These are phyloP conservation scores for Gallinago media DNA, from an alignment of 2,113 vertebrate species.

Conservation along the genomic window DNA sequence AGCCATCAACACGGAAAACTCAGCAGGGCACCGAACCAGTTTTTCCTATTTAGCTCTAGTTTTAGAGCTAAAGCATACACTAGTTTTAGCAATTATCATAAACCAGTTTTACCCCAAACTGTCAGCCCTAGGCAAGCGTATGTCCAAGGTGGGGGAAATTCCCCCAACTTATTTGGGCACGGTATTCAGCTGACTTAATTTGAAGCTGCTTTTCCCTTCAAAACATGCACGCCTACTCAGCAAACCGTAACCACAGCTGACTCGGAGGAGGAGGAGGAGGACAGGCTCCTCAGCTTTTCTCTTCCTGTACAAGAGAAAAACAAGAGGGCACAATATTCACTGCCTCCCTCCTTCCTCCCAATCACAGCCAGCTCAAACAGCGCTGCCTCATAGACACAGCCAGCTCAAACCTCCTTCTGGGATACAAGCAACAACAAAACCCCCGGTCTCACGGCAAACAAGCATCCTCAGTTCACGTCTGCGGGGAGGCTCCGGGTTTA, in stretches of 20 bases:
- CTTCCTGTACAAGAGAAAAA: conserved; percentile 56
- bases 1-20: neutral
- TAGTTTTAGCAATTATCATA: neutral
- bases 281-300: conserved; percentile 47
- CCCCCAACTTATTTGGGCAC: conserved; percentile 3
- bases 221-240: conserved; percentile 55
- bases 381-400: neutral
- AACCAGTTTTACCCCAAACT: conserved; percentile 1
- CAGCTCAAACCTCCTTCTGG: neutral
- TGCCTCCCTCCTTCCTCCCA: conserved; percentile 42
- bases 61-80: neutral
- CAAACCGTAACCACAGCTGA: conserved; percentile 53
- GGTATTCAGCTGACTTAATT: conserved; percentile 23
- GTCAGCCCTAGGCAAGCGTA: neutral
- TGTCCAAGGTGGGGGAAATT: neutral
- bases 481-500: neutral
- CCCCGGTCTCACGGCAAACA: conserved; percentile 17
- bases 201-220: conserved; percentile 46
- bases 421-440: conserved; percentile 8
- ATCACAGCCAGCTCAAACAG: conserved; percentile 31
- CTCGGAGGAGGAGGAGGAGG: conserved; percentile 42
- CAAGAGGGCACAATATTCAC: conserved; percentile 45
- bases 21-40: neutral
- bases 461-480: neutral
- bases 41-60: neutral